phyloP scores from a whole-genome alignment of 2,888 invertebrate genomes.

The Junonia oenone region DNA sequence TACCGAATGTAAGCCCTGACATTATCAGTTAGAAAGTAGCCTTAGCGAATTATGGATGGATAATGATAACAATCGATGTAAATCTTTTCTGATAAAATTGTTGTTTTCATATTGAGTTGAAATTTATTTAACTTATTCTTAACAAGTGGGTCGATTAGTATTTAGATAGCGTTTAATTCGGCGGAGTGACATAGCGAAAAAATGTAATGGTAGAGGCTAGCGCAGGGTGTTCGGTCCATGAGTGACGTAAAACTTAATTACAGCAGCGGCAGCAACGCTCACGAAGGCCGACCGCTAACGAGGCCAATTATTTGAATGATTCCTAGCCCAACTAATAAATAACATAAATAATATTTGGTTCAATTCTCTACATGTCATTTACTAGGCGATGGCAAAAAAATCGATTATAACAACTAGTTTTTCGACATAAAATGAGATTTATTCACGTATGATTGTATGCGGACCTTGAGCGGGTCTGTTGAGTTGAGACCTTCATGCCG shows the following conservation, averaged over 20 bases:
- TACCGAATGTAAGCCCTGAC: neutral
- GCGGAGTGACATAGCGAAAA: slow-evolving; percentile 59
- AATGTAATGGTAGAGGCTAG: slow-evolving; percentile 66
- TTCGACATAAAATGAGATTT: slow-evolving; percentile 68
- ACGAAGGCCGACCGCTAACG: slow-evolving; percentile 67
- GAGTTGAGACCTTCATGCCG: slow-evolving; percentile 76
- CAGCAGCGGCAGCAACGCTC: slow-evolving; percentile 64
- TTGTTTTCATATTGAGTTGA: slow-evolving; percentile 11
- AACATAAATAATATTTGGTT: slow-evolving; percentile 53
- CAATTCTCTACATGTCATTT: slow-evolving; percentile 49
- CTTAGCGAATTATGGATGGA: neutral
- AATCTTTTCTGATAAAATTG: neutral
- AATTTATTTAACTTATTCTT: slow-evolving; percentile 2
- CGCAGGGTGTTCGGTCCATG: slow-evolving; percentile 66
- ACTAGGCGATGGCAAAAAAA: slow-evolving; percentile 53
- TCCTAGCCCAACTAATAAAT: slow-evolving; percentile 56
- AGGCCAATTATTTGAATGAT: slow-evolving; percentile 68
- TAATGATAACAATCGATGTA: neutral
- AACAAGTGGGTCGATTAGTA: slow-evolving; percentile 8
- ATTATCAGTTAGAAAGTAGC: slow-evolving; percentile 2
- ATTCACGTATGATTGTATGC: slow-evolving; percentile 74
- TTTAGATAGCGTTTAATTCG: slow-evolving; percentile 34
- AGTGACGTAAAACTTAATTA: slow-evolving; percentile 77
- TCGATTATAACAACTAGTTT: slow-evolving; percentile 60
- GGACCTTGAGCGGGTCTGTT: slow-evolving; percentile 73